Evolutionary conservation across 2,888 invertebrate species (phyloP).

Genomic region (Ceraclea dissimilis): DNA sequence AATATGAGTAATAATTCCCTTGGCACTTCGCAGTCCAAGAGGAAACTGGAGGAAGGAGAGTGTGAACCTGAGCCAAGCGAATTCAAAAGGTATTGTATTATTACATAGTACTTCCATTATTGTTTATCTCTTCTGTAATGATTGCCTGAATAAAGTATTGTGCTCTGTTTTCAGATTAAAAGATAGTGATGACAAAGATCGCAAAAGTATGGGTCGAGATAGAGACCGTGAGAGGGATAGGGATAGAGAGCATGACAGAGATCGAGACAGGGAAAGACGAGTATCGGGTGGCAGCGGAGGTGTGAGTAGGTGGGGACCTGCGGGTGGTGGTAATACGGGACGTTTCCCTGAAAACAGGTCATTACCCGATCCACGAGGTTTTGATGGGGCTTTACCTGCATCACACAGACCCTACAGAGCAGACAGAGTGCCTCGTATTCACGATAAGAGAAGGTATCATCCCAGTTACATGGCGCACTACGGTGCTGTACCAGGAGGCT

Average conservation of each 20-base stretch:
- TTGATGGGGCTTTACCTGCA: constrained; percentile 15
- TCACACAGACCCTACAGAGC: constrained; percentile 36
- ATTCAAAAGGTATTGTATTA: constrained; percentile 32
- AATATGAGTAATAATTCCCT: not conserved
- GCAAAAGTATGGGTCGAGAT: constrained; percentile 20
- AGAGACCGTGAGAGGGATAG: constrained; percentile 33
- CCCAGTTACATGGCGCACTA: constrained; percentile 44
- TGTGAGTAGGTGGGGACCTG: constrained; percentile 31
- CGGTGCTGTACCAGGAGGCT: constrained; percentile 33
- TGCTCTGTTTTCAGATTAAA: constrained; percentile 5
- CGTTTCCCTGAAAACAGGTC: constrained; percentile 29
- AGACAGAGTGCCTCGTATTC: constrained; percentile 45
- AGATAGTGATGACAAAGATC: constrained; percentile 25
- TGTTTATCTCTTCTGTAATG: not conserved
- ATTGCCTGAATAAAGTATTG: not conserved
- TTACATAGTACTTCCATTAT: not conserved
- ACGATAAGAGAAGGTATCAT: constrained; percentile 57
- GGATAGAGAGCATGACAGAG: constrained; percentile 53
- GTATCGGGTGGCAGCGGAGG: constrained; percentile 36
- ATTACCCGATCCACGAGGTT: constrained; percentile 22
- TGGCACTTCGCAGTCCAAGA: constrained; percentile 35
- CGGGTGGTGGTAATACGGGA: constrained; percentile 29
- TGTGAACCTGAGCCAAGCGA: constrained; percentile 43
- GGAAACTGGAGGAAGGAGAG: constrained; percentile 53
- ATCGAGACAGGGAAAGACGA: constrained; percentile 47